These are phyloP conservation scores for Dolichallabes microphthalmus DNA, from an alignment of 2,113 vertebrate genomes.

Conservation along the genomic window DNA sequence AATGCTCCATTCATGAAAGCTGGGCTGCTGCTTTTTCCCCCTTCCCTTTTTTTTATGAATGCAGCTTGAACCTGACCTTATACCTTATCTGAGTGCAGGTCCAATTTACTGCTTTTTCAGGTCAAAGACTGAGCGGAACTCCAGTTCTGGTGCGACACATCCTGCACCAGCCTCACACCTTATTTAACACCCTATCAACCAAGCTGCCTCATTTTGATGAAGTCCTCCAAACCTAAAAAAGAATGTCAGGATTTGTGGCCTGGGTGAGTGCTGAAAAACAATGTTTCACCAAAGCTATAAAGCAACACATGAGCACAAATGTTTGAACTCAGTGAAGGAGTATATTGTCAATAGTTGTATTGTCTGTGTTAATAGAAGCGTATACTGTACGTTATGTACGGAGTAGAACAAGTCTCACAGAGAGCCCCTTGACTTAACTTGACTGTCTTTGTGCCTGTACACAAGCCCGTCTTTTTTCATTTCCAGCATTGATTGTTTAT, in stretches of 20 bases:
- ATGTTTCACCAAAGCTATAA: background rate
- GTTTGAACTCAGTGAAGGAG: background rate
- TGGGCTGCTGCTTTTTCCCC: conserved; percentile 52
- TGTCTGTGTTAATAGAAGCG: background rate
- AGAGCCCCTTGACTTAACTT: conserved; percentile 27
- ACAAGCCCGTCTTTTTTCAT: conserved; percentile 52
- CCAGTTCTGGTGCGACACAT: conserved; percentile 22
- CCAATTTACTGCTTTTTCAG: conserved; percentile 50
- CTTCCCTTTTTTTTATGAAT: conserved; percentile 57
- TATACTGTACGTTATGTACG: background rate
- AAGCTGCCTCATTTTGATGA: conserved; percentile 11
- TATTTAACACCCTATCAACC: conserved; percentile 20
- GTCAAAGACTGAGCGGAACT: conserved; percentile 52
- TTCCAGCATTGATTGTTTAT: conserved; percentile 72
- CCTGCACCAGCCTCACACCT: conserved; percentile 34
- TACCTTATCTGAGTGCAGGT: conserved; percentile 50
- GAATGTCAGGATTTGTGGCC: background rate
- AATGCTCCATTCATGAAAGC: conserved; percentile 76
- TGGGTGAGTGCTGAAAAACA: background rate
- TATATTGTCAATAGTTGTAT: background rate
- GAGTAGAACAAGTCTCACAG: conserved; percentile 34
- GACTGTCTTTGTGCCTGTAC: background rate
- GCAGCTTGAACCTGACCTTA: conserved; percentile 62
- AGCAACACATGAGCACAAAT: background rate
- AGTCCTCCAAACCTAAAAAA: conserved; percentile 15